Base-by-base conservation (phyloP, 35 echinoderm and acorn worm species). In the Heliocidaris tuberculata region DNA sequence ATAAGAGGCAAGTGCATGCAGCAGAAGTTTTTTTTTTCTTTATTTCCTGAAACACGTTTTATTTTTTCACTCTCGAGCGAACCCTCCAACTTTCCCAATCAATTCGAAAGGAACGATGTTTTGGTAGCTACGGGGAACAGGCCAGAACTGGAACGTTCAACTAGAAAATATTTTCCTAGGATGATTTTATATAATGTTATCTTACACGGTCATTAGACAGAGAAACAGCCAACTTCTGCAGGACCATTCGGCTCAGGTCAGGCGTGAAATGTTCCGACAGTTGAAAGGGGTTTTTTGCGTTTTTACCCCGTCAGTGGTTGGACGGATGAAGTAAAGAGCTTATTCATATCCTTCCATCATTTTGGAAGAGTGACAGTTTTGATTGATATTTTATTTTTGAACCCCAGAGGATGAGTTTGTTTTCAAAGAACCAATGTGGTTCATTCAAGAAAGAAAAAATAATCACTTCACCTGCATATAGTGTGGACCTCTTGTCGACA, bases 111-210 rank as follows among this genome's bases (percentile, higher is more conserved):
- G 86, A 48, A 88, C 86, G 0, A 21, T 42, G 86, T 88, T 88
- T 88, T 2, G 86, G 86, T 88, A 88, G 31, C 86, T 48, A 48
- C 31, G 30, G 86, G 86, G 86, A 88, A 48, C 86, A 21, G 10
- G 16, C 31, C 9, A 88, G 47, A 88, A 42, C 27, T 88, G 86
- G 86, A 48, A 48, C 86, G 47, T 88, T 88, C 86, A 88, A 88
- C 86, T 32, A 32, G 86, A 88, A 88, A 88, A 88, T 88, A 88
- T 88, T 88, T 88, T 32, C 16, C 31, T 88, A 32, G 32, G 86
- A 88, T 88, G 86, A 88, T 88, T 88, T 88, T 88, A 48, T 88
- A 88, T 88, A 88, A 88, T 88, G 86, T 88, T 88, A 88, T 88
- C 86, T 88, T 88, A 31, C 86, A 88, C 86, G 86, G 86, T 88